Conservation (phyloP, 2,113 vertebrate genomes). For the Glaucomys volans region DNA sequence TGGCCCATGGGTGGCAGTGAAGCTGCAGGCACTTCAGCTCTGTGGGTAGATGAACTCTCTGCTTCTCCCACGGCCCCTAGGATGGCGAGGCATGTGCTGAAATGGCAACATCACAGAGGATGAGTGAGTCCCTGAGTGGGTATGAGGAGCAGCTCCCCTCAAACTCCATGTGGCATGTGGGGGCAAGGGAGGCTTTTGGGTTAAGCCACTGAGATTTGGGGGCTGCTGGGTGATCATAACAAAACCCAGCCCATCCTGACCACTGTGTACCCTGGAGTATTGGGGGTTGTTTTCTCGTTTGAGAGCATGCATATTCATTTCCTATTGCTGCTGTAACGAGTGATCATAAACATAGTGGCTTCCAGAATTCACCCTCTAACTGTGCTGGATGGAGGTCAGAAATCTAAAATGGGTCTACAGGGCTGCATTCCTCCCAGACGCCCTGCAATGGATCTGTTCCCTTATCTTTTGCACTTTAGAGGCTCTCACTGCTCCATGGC, state of each 20-base stretch:
- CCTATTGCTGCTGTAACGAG: neutral
- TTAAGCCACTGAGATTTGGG: neutral
- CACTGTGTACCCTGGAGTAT: accelerated
- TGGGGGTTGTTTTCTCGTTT: neutral
- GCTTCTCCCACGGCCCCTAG: neutral
- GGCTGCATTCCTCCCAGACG: accelerated
- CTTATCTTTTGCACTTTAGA: neutral
- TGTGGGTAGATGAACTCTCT: too few species aligned
- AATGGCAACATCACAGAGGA: neutral
- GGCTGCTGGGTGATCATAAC: neutral
- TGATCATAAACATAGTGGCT: neutral
- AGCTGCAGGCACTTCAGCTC: too few species aligned
- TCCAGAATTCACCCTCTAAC: neutral
- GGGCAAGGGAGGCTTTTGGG: neutral
- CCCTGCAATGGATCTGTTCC: neutral
- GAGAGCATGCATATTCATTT: neutral
- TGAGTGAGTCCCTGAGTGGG: neutral
- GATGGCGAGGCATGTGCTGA: neutral
- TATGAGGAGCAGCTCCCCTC: neutral
- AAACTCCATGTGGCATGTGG: neutral
- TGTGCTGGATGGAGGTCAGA: neutral
- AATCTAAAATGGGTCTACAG: neutral
- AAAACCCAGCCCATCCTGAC: neutral
- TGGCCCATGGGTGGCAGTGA: neutral
- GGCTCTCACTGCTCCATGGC: too few species aligned